Evolutionary conservation across 2,113 vertebrate genomes (phyloP).

Genomic region (Axis porcinus): DNA sequence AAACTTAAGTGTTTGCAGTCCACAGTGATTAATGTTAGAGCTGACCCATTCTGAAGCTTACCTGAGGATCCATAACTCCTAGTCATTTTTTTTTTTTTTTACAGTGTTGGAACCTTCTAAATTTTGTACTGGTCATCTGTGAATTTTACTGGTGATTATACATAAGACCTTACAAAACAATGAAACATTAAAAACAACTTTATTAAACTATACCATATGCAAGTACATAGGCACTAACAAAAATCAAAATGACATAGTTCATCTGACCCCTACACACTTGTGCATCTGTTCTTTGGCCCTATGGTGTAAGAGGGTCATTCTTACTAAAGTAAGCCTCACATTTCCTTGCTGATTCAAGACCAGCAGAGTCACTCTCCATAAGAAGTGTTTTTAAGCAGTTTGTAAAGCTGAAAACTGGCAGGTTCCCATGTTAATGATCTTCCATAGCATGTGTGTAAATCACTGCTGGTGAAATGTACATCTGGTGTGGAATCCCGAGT

Average conservation of each 20-base stretch:
- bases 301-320: neutral
- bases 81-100: neutral
- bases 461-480: neutral
- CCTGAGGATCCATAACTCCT: neutral
- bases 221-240: neutral
- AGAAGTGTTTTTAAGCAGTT: neutral
- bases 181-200: slow-evolving; percentile 15
- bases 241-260: neutral
- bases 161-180: neutral
- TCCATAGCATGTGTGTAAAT: neutral
- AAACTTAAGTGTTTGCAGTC: neutral
- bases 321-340: neutral
- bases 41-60: neutral
- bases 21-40: neutral
- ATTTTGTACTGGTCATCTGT: neutral
- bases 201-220: neutral
- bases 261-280: neutral
- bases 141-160: slow-evolving; percentile 5
- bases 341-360: neutral
- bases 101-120: neutral
- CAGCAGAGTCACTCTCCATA: neutral
- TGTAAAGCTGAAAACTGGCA: neutral
- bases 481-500: neutral
- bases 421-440: neutral
- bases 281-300: neutral